Evolutionary conservation across 30 jellyfish, hydroid and myxozoan species (phyloP).

Genomic region (Mastigias papua): DNA sequence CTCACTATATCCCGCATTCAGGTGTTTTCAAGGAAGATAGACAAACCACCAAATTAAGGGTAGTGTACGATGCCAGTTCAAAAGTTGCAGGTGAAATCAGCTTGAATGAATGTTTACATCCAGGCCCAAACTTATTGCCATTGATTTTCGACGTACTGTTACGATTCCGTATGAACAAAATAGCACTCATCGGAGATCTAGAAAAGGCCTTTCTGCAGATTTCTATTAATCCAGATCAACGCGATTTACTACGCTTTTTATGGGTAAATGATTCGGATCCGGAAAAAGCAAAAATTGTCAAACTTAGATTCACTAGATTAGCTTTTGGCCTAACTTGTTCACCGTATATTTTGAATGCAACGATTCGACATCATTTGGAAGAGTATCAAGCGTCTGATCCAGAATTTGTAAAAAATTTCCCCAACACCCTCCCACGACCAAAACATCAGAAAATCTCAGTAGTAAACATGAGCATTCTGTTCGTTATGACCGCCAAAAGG

Average conservation of each 20-base stretch:
- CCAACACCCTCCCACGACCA: too few relatives aligned
- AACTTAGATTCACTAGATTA: slow-evolving; percentile 31
- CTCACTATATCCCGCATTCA: slow-evolving; percentile 40
- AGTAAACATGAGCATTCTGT: too few relatives aligned
- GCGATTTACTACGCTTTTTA: slow-evolving; percentile 30
- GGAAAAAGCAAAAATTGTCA: slow-evolving; percentile 3
- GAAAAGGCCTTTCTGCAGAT: slow-evolving; percentile 57
- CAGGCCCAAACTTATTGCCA: slow-evolving; percentile 53
- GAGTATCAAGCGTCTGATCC: too few relatives aligned
- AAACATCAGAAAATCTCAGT: too few relatives aligned
- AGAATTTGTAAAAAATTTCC: too few relatives aligned
- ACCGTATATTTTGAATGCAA: slow-evolving; percentile 36
- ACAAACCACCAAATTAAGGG: slow-evolving; percentile 24
- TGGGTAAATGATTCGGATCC: slow-evolving; percentile 30
- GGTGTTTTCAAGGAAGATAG: slow-evolving; percentile 24
- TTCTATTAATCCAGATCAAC: slow-evolving; percentile 5
- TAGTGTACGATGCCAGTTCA: slow-evolving; percentile 57
- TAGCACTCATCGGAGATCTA: slow-evolving; percentile 46
- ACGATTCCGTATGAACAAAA: slow-evolving; percentile 18
- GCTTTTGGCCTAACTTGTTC: slow-evolving; percentile 62
- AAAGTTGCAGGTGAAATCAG: slow-evolving; percentile 25
- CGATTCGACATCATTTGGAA: too few relatives aligned
- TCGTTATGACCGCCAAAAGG: too few relatives aligned
- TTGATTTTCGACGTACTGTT: slow-evolving; percentile 34
- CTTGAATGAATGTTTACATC: slow-evolving; percentile 27